phyloP scores from a whole-genome alignment of 2,113 vertebrate species.

The Sterrhoptilus dennistouni region DNA sequence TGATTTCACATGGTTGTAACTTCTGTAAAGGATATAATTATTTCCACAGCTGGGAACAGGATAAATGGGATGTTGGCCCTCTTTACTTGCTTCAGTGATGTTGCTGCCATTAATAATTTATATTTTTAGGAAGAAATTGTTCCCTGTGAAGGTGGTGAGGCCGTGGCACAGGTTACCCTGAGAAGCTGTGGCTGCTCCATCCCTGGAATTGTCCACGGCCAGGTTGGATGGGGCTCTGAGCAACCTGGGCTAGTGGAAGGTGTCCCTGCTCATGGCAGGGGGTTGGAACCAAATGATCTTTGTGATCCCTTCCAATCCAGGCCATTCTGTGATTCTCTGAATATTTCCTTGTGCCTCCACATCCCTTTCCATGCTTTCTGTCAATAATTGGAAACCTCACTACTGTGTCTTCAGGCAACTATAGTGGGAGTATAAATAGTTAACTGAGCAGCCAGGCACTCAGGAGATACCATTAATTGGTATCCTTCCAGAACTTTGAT shows the following conservation, averaged over 20 bases:
- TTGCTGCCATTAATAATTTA: background rate
- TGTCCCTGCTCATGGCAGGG: background rate
- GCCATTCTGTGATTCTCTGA: background rate
- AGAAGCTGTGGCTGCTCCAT: background rate
- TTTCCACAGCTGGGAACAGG: background rate
- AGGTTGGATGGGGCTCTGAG: background rate
- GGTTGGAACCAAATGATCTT: background rate
- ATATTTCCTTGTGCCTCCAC: background rate
- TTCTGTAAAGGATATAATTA: background rate
- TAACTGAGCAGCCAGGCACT: background rate
- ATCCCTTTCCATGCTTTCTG: background rate
- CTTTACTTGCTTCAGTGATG: background rate
- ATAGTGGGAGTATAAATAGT: background rate
- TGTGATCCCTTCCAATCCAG: background rate
- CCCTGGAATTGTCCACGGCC: fast-evolving
- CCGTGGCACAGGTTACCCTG: background rate
- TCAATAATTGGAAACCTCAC: background rate
- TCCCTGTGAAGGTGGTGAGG: background rate
- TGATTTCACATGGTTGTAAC: background rate
- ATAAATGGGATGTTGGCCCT: background rate
- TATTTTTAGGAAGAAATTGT: background rate
- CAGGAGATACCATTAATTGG: background rate
- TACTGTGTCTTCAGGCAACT: background rate
- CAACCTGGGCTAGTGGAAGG: background rate
- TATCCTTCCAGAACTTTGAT: background rate